Evolutionary conservation across 2,888 invertebrate species (phyloP).

Genomic region (Dromius quadrimaculatus): DNA sequence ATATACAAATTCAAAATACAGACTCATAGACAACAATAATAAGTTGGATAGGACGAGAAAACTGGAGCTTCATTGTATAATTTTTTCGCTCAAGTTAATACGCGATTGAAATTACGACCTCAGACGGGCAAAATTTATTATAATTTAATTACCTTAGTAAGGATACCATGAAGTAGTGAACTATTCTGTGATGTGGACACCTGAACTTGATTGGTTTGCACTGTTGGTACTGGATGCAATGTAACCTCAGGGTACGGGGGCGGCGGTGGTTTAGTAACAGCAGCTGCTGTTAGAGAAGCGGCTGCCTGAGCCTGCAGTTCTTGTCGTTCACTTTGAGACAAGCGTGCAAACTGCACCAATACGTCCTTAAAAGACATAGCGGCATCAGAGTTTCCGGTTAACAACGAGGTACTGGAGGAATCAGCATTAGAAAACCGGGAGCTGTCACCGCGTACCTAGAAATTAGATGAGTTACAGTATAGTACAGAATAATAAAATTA

Average conservation of each 20-base stretch:
- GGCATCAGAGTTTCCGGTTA: slow-evolving; percentile 62
- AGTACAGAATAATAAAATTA: too few relatives aligned
- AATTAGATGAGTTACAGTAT: too few relatives aligned
- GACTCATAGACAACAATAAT: too few relatives aligned
- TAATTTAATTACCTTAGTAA: slow-evolving; percentile 75
- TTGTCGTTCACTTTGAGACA: slow-evolving; percentile 69
- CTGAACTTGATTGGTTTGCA: slow-evolving; percentile 43
- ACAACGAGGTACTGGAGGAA: slow-evolving; percentile 66
- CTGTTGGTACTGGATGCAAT: slow-evolving; percentile 76
- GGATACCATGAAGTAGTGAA: slow-evolving; percentile 81
- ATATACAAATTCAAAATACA: too few relatives aligned
- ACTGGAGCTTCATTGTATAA: neutral
- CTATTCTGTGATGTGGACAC: slow-evolving; percentile 54
- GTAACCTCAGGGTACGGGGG: slow-evolving; percentile 85
- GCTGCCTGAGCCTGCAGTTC: slow-evolving; percentile 63
- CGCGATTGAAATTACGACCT: too few relatives aligned
- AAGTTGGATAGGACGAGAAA: neutral
- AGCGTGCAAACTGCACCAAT: slow-evolving; percentile 78
- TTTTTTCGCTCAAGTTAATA: neutral
- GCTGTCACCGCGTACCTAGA: slow-evolving; percentile 61
- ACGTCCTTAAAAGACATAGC: slow-evolving; percentile 78
- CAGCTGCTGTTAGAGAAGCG: slow-evolving; percentile 12
- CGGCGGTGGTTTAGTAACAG: slow-evolving; percentile 65
- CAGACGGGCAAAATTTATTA: neutral
- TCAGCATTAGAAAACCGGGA: slow-evolving; percentile 70